Percentiles rank a stretch among this genome's conserved stretches.
Conservation (phyloP, 2,113 vertebrate species). For the Calyptomena viridis region DNA sequence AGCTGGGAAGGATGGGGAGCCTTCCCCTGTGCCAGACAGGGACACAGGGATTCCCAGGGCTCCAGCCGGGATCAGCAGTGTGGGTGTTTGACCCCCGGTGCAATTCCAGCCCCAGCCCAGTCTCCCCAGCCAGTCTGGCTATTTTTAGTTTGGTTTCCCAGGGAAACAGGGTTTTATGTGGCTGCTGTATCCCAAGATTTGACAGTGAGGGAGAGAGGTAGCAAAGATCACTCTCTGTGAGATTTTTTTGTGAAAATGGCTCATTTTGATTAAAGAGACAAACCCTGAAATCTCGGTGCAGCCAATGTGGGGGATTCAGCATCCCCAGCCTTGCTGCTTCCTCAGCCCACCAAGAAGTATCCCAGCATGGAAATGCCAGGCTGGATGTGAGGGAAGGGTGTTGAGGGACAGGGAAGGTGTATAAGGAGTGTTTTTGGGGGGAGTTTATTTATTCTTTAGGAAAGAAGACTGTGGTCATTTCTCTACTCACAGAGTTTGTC, state of each 20-base stretch:
- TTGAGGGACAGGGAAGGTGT: neutral
- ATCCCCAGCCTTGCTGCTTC: neutral
- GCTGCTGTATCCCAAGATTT: slow-evolving; percentile 1
- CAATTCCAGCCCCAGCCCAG: neutral
- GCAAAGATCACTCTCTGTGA: neutral
- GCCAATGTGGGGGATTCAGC: neutral
- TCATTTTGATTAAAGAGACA: neutral
- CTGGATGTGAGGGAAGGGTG: neutral
- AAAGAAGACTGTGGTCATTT: neutral
- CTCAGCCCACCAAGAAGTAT: neutral
- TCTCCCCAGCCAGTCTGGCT: neutral
- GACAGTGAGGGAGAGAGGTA: neutral
- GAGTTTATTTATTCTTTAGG: neutral
- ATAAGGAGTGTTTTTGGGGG: neutral
- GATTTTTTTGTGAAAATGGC: neutral
- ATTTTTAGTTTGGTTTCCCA: slow-evolving; percentile 57
- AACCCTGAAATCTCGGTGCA: neutral
- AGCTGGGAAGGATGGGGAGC: neutral
- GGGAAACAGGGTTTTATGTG: slow-evolving; percentile 21
- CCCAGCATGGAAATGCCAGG: neutral
- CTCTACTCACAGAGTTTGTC: neutral
- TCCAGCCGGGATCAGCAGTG: neutral
- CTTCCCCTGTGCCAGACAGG: rapidly evolving
- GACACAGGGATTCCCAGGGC: neutral
- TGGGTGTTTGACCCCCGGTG: neutral